Conservation (phyloP, 1,140 invertebrate genomes). For the Eumaeus atala region DNA sequence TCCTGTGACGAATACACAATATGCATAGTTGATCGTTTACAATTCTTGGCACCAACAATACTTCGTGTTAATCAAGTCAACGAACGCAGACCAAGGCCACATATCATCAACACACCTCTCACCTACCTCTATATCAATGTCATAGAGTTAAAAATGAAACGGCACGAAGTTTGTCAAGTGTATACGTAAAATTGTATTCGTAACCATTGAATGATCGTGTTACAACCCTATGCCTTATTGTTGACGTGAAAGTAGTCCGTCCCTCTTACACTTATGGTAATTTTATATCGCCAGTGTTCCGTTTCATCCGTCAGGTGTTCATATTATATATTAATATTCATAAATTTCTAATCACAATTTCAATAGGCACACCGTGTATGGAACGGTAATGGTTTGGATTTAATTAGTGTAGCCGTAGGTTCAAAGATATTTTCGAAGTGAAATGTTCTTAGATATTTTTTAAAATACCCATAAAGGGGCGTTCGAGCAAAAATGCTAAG, state of each 20-base stretch:
- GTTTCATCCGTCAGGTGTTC: conserved; percentile 3
- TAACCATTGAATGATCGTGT: conserved; percentile 63
- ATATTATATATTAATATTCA: conserved; percentile 3
- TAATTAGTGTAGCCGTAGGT: too few species aligned
- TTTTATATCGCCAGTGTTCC: conserved; percentile 12
- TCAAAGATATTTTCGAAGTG: too few species aligned
- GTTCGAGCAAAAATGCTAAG: too few species aligned
- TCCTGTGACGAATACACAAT: not conserved
- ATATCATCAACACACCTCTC: not conserved
- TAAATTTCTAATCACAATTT: not conserved
- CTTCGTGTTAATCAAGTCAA: conserved; percentile 54
- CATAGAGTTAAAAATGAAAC: conserved; percentile 27
- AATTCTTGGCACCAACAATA: conserved; percentile 32
- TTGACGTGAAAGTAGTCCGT: conserved; percentile 47
- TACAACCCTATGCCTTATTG: conserved; percentile 59
- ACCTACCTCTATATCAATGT: conserved; percentile 20
- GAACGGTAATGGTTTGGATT: too few species aligned
- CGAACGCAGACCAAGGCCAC: conserved; percentile 27
- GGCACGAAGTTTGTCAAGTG: conserved; percentile 8
- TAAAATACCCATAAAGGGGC: too few species aligned
- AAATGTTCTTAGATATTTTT: too few species aligned
- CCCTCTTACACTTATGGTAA: conserved; percentile 26
- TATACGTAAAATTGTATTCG: conserved; percentile 30
- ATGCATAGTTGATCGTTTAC: conserved; percentile 11
- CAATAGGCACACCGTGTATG: not conserved